Evolutionary conservation across 2,888 invertebrate species (phyloP), one percentile per base, ranked within the genome.

Genomic region (Eulithis prunata): DNA sequence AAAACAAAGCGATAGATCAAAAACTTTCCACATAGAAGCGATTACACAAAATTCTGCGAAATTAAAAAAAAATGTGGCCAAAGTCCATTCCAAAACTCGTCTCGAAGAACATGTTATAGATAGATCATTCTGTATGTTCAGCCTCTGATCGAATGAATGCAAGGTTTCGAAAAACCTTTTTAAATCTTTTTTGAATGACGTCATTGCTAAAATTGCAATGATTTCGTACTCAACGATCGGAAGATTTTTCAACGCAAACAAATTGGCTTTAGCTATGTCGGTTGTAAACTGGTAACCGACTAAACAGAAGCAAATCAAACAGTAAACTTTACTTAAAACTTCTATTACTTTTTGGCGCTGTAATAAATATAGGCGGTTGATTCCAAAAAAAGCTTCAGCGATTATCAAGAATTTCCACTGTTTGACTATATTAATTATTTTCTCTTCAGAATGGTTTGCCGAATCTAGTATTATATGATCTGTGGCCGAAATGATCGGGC

Each of bases 61-160:
- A 57, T 76, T 75, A 36, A 80, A 81, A 0, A 71, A 2, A 0
- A 81, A 21, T 43, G 12, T 13, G 1, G 41, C 3, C 1, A 63
- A 74, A 21, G 21, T 62, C 76, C 0, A 76, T 7, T 69, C 21
- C 3, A 76, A 53, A 56, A 75, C 68, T 32, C 69, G 71, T 5
- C 62, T 65, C 0, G 70, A 58, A 0, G 80, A 74, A 53, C 71
- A 68, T 0, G 76, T 75, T 3, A 77, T 60, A 0, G 62, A 14
- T 3, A 76, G 65, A 13, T 84, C 74, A 52, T 81, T 75, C 12
- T 69, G 68, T 13, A 89, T 81, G 36, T 88, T 85, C 28, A 90
- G 66, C 8, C 67, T 69, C 12, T 77, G 71, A 69, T 88, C 88
- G 45, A 87, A 85, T 0, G 59, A 68, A 38, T 75, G 72, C 1